phyloP scores from a whole-genome alignment of 2,888 invertebrate genomes.

The Deilephila elpenor region DNA sequence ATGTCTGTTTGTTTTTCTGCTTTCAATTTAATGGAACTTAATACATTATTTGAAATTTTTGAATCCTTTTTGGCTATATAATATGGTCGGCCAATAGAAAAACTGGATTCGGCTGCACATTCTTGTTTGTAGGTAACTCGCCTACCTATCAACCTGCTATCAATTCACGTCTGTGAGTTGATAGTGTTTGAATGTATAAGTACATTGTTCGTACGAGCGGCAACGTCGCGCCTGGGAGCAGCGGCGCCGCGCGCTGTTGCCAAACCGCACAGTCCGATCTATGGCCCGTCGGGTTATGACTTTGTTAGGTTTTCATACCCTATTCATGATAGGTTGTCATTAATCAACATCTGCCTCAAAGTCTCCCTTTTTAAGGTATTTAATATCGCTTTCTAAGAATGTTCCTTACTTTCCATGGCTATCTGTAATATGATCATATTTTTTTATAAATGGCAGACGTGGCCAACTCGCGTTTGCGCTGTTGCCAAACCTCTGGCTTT shows the following conservation, averaged over 20 bases:
- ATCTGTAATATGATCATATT: too few relatives aligned
- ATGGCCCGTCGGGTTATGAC: slow-evolving; percentile 10
- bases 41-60: too few relatives aligned
- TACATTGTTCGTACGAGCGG: slow-evolving; percentile 38
- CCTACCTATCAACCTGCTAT: slow-evolving; percentile 23
- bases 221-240: slow-evolving; percentile 47
- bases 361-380: neutral
- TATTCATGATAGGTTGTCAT: neutral
- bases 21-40: neutral
- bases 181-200: slow-evolving; percentile 19
- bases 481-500: slow-evolving; percentile 9
- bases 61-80: neutral
- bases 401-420: neutral
- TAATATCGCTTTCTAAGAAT: too few relatives aligned
- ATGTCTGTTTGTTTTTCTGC: neutral
- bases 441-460: neutral
- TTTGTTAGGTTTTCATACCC: neutral
- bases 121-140: neutral
- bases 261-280: slow-evolving; percentile 10
- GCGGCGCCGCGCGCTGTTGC: slow-evolving; percentile 23
- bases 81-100: neutral
- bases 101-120: slow-evolving; percentile 8
- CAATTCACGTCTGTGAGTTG: slow-evolving; percentile 1
- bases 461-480: slow-evolving; percentile 2
- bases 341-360: neutral